phyloP scores from a whole-genome alignment of 2,888 invertebrate genomes.

The Dexiosoma caninum region DNA sequence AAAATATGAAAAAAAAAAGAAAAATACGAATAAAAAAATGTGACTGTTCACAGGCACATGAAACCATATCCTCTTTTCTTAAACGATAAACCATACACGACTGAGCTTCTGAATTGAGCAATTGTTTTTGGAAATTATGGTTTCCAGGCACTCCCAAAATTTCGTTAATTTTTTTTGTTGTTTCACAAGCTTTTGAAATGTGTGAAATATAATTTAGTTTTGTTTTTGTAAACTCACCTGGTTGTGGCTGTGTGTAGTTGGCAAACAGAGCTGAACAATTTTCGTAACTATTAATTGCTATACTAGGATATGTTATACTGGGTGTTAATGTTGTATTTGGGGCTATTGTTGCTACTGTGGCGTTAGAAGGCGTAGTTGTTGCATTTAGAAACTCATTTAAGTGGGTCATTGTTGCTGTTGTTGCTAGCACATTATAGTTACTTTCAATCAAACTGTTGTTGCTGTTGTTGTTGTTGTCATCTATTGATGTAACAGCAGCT shows the following conservation, averaged over 20 bases:
- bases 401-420: constrained; percentile 60
- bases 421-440: constrained; percentile 50
- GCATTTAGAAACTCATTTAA: constrained; percentile 52
- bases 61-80: too few species aligned
- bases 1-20: too few species aligned
- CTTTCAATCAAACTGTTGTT: constrained; percentile 2
- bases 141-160: too few species aligned
- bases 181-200: neutral
- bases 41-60: too few species aligned
- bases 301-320: constrained; percentile 67
- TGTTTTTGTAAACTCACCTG: constrained; percentile 66
- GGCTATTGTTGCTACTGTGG: constrained; percentile 25
- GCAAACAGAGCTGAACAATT: constrained; percentile 73
- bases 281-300: constrained; percentile 68
- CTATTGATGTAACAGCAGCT: constrained; percentile 46
- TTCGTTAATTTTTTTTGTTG: too few species aligned
- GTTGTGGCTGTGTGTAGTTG: constrained; percentile 71
- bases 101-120: too few species aligned
- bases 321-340: constrained; percentile 39
- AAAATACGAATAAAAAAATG: too few species aligned
- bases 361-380: constrained; percentile 14
- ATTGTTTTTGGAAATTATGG: too few species aligned
- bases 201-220: too few species aligned
- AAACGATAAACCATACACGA: too few species aligned
- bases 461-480: neutral